phyloP scores from a whole-genome alignment of 2,888 invertebrate species.

The Proisotoma minuta region DNA sequence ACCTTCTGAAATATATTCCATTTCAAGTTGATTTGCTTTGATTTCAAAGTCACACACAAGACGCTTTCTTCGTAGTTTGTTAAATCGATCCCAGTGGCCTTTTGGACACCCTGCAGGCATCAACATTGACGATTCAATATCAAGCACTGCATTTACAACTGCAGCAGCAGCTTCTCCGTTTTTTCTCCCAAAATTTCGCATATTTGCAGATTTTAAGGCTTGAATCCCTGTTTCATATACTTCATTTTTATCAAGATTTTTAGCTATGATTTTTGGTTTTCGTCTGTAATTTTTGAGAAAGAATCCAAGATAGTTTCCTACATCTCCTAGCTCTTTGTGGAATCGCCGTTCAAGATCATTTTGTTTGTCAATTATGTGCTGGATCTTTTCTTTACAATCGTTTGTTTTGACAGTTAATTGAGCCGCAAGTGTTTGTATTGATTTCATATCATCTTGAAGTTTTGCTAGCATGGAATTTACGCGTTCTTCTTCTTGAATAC shows the following conservation, averaged over 20 bases:
- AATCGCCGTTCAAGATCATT: constrained; percentile 36
- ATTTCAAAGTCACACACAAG: constrained; percentile 41
- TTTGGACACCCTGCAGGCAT: constrained; percentile 44
- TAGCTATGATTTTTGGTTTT: constrained; percentile 37
- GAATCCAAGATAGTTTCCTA: constrained; percentile 40
- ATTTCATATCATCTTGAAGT: constrained; percentile 40
- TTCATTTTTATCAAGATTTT: constrained; percentile 32
- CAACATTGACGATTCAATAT: constrained; percentile 42
- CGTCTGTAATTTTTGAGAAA: constrained; percentile 45
- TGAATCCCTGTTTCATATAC: constrained; percentile 28
- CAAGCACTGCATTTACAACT: constrained; percentile 35
- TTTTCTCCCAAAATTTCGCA: constrained; percentile 36
- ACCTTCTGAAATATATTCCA: constrained; percentile 35
- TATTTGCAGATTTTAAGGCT: constrained; percentile 28
- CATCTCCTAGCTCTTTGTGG: constrained; percentile 41
- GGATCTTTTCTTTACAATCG: constrained; percentile 27
- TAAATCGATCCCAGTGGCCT: constrained; percentile 42
- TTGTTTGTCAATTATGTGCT: constrained; percentile 32
- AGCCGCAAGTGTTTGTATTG: constrained; percentile 32
- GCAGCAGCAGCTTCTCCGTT: constrained; percentile 36
- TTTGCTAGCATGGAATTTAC: constrained; percentile 26
- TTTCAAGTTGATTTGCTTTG: constrained; percentile 28
- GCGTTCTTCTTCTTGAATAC: constrained; percentile 33
- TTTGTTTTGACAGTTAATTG: constrained; percentile 32
- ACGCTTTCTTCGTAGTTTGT: constrained; percentile 34